Percentiles rank a stretch among this genome's conserved stretches.
Evolutionary conservation across 2,113 vertebrate species (phyloP).

Genomic region (Brienomyrus longianalis): DNA sequence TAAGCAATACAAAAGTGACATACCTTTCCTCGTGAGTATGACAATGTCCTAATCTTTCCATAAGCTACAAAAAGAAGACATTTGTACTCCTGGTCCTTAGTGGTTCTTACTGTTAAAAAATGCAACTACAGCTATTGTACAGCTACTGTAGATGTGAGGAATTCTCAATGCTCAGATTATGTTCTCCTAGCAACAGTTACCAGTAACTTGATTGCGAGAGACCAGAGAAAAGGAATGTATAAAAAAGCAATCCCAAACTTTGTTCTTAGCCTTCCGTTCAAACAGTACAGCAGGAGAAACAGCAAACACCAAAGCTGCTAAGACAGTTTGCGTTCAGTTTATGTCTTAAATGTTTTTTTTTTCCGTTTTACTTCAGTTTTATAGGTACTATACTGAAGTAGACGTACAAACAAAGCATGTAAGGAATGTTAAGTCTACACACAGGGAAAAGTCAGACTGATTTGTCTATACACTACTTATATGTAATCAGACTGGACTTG

Average conservation of each 20-base stretch:
- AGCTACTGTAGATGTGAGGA: constrained; percentile 1
- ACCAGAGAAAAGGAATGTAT: neutral
- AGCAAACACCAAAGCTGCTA: neutral
- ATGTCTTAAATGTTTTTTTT: neutral
- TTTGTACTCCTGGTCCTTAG: neutral
- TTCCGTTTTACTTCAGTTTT: neutral
- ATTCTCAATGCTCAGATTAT: constrained; percentile 13
- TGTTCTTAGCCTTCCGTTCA: neutral
- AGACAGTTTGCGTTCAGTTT: neutral
- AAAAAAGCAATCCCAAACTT: neutral
- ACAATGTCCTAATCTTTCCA: neutral
- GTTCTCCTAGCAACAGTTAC: constrained; percentile 16
- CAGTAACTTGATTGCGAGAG: neutral
- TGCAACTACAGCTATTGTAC: neutral
- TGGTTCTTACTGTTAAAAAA: neutral
- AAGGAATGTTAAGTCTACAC: constrained; percentile 26
- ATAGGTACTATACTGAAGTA: neutral
- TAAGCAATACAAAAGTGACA: neutral
- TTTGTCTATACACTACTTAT: neutral
- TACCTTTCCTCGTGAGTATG: neutral
- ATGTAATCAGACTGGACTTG: constrained; percentile 10
- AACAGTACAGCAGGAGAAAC: neutral
- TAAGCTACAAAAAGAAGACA: neutral
- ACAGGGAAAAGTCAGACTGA: constrained; percentile 20
- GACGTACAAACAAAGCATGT: constrained; percentile 2